Evolutionary conservation across 92 coral and sea anemone genomes (phyloP).

Genomic region (Pocillopora meandrina): DNA sequence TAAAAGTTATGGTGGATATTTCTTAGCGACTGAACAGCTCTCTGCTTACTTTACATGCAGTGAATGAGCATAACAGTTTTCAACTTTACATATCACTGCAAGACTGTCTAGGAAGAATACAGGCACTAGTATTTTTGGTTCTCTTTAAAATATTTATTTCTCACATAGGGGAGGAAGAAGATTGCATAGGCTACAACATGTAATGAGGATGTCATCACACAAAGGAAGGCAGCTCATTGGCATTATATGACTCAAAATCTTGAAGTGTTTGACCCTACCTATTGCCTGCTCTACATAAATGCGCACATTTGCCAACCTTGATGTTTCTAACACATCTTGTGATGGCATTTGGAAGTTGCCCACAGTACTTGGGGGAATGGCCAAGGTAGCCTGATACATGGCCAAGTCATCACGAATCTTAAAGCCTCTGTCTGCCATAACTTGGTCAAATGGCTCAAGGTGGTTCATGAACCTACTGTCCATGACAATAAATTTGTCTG

Average conservation of each 20-base stretch:
- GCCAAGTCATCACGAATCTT: conserved; percentile 43
- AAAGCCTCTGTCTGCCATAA: conserved; percentile 64
- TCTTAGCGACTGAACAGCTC: no score
- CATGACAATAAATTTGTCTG: conserved; percentile 48
- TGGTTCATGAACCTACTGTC: conserved; percentile 32
- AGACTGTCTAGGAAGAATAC: no score
- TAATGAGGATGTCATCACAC: conserved; percentile 43
- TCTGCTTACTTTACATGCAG: no score
- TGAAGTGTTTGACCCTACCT: conserved; percentile 39
- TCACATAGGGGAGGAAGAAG: conserved; percentile 1
- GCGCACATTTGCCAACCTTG: conserved; percentile 47
- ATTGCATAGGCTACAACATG: not conserved
- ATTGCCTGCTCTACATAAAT: conserved; percentile 58
- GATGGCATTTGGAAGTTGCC: conserved; percentile 47
- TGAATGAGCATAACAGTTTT: no score
- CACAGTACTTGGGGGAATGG: conserved; percentile 41
- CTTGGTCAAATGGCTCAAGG: conserved; percentile 47
- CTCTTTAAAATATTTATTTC: not conserved
- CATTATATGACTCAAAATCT: conserved; percentile 36
- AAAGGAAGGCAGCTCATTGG: conserved; percentile 46
- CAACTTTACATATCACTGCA: no score
- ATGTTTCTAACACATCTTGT: conserved; percentile 41
- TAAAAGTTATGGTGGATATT: no score
- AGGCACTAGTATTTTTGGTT: no score
- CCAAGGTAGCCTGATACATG: conserved; percentile 31